These are phyloP conservation scores for Cephalopachus bancanus DNA, from an alignment of 2,797 vertebrate genomes.

Conservation along the genomic window DNA sequence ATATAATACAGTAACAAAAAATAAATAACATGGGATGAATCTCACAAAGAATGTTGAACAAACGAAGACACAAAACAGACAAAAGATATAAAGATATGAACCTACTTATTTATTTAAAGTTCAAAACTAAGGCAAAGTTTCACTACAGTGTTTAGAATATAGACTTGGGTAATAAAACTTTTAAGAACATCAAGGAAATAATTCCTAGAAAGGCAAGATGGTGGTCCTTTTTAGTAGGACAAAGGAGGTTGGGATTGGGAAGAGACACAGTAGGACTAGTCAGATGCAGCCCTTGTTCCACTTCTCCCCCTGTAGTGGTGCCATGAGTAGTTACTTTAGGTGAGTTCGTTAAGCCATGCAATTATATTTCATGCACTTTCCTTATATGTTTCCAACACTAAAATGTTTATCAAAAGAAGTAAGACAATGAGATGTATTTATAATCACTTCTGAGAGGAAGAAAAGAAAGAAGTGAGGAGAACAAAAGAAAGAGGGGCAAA, in stretches of 20 bases:
- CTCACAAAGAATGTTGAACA: neutral
- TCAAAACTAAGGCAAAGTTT: constrained; percentile 27
- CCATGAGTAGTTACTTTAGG: too few species aligned
- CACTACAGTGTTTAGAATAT: neutral
- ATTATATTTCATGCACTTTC: neutral
- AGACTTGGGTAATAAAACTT: neutral
- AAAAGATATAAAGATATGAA: neutral
- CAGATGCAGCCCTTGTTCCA: neutral
- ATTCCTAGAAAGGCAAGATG: neutral
- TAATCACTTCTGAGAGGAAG: neutral
- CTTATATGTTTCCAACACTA: neutral
- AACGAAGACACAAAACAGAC: neutral
- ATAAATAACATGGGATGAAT: neutral
- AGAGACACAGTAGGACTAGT: neutral
- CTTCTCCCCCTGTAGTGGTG: neutral
- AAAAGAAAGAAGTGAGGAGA: neutral
- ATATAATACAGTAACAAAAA: neutral
- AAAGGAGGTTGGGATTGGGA: neutral
- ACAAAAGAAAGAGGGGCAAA: neutral
- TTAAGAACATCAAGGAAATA: neutral
- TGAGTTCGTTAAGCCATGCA: neutral
- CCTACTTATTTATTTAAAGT: neutral
- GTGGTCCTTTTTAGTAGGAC: rapidly evolving
- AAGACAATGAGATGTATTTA: neutral
- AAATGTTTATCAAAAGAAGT: constrained; percentile 16